These are phyloP conservation scores for Luidia sarsii DNA, from an alignment of 53 echinoderm and acorn worm genomes.

Conservation along the genomic window DNA sequence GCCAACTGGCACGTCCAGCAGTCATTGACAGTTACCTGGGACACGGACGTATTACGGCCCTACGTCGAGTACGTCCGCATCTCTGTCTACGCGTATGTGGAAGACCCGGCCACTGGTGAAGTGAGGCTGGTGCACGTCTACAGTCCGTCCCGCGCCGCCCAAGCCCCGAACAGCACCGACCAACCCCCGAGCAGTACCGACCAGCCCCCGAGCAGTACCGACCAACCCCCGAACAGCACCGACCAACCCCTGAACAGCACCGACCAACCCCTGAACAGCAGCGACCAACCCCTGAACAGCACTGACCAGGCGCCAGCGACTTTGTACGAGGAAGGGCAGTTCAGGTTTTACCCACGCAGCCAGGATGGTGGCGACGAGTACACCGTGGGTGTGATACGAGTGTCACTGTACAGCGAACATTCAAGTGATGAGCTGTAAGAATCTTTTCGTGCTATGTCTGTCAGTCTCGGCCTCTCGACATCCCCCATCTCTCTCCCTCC, in stretches of 20 bases:
- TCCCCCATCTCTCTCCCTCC: no score
- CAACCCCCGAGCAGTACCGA: no score
- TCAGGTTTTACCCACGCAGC: neutral
- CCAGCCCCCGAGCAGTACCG: no score
- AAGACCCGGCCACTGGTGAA: neutral
- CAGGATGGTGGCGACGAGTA: neutral
- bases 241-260: no score
- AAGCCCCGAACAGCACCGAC: no score
- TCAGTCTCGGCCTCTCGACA: no score
- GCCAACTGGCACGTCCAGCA: neutral
- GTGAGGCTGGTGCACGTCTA: slow-evolving; percentile 1
- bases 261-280: no score
- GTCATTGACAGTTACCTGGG: slow-evolving; percentile 23
- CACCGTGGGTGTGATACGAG: slow-evolving; percentile 10
- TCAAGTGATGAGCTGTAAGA: no score
- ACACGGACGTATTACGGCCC: slow-evolving; percentile 24
- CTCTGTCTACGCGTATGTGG: slow-evolving; percentile 44
- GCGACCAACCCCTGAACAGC: no score
- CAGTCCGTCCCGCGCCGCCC: neutral
- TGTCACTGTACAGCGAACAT: neutral
- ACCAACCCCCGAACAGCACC: no score
- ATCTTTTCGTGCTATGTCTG: no score
- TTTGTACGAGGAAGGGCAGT: neutral
- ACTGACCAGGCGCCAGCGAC: no score
- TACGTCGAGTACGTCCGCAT: slow-evolving; percentile 28